phyloP scores from a whole-genome alignment of 1,140 invertebrate genomes.

The Sminthurinus signatus region DNA sequence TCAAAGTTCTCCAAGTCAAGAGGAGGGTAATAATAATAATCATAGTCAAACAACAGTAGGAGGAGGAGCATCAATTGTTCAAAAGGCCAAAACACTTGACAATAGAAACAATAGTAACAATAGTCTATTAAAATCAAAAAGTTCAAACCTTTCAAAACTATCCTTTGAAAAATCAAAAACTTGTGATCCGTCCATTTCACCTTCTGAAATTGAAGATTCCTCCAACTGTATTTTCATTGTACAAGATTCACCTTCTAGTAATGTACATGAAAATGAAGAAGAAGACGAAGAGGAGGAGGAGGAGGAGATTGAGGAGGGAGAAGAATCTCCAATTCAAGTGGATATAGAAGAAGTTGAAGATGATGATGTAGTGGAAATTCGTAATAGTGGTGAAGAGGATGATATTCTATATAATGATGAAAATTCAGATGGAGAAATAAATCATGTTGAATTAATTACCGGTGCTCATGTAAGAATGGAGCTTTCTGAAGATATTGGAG shows the following conservation, averaged over 20 bases:
- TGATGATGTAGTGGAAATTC: not conserved
- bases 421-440: not conserved
- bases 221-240: not conserved
- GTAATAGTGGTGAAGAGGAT: not conserved
- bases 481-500: not conserved
- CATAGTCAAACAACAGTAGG: too few species aligned
- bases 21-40: not conserved
- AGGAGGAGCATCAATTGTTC: too few species aligned
- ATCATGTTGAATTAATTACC: not conserved
- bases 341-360: conserved; percentile 8
- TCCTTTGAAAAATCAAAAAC: not conserved
- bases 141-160: too few species aligned
- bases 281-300: not conserved
- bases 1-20: not conserved
- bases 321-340: not conserved
- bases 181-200: too few species aligned
- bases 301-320: not conserved
- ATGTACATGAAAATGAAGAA: not conserved
- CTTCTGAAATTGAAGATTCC: not conserved
- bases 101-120: too few species aligned
- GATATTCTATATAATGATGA: not conserved
- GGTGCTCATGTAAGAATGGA: not conserved
- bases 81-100: too few species aligned
- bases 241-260: not conserved
- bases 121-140: too few species aligned